Percentiles rank a stretch among this genome's conserved stretches.
These are phyloP conservation scores for Troides helena DNA, from an alignment of 2,888 invertebrate species.

Conservation along the genomic window DNA sequence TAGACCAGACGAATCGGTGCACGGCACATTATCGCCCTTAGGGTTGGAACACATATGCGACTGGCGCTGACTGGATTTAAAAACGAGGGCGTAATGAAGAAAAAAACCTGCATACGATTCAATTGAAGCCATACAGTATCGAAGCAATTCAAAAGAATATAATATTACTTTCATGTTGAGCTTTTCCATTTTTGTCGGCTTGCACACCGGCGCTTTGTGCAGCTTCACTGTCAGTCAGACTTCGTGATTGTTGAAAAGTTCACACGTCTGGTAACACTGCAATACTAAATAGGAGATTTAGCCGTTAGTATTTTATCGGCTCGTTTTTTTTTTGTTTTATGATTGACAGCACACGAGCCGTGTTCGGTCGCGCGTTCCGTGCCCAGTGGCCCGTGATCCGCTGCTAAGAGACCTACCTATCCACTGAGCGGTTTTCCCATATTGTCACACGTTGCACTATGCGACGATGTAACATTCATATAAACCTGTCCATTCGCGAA, in stretches of 20 bases:
- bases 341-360: constrained; percentile 77
- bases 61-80: constrained; percentile 55
- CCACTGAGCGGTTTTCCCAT: constrained; percentile 51
- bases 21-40: constrained; percentile 55
- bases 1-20: constrained; percentile 66
- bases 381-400: constrained; percentile 68
- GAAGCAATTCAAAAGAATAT: constrained; percentile 37
- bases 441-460: constrained; percentile 60
- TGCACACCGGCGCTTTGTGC: constrained; percentile 49
- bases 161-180: constrained; percentile 36
- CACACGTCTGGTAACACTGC: constrained; percentile 45
- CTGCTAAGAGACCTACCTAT: constrained; percentile 70
- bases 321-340: constrained; percentile 66
- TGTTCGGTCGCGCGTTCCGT: constrained; percentile 74
- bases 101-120: constrained; percentile 39
- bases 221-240: constrained; percentile 42
- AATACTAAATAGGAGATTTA: constrained; percentile 63
- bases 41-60: constrained; percentile 56
- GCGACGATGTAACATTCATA: constrained; percentile 11
- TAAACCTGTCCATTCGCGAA: constrained; percentile 2
- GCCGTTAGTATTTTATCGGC: constrained; percentile 62
- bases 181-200: constrained; percentile 40
- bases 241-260: constrained; percentile 47
- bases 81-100: constrained; percentile 52
- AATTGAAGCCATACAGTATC: constrained; percentile 38